These are phyloP conservation scores for Crypturellus undulatus DNA, from an alignment of 2,113 vertebrate species.

Conservation along the genomic window DNA sequence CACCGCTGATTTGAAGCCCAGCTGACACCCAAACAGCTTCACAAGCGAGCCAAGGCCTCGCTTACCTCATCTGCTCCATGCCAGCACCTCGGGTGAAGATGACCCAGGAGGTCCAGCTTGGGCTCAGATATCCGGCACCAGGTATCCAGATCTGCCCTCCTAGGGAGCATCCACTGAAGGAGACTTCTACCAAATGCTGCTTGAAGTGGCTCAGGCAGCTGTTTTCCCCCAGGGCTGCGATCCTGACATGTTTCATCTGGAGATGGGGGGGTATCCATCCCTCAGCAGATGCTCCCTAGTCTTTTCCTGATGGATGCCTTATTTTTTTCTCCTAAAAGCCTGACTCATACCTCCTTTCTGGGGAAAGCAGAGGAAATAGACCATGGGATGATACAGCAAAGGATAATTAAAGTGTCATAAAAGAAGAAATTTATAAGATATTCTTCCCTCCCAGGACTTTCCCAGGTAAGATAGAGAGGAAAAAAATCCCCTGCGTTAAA, in stretches of 20 bases:
- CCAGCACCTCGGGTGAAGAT: neutral
- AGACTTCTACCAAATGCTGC: neutral
- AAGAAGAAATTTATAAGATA: neutral
- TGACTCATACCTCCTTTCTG: conserved; percentile 42
- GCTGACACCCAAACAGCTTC: neutral
- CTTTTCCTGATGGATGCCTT: neutral
- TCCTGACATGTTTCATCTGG: neutral
- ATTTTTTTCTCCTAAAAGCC: conserved; percentile 56
- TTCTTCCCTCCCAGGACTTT: neutral
- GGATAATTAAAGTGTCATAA: neutral
- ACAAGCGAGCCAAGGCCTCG: accelerated
- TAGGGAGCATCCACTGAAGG: neutral
- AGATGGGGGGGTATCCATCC: accelerated
- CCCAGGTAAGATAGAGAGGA: neutral
- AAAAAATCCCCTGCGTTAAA: neutral
- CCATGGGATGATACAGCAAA: neutral
- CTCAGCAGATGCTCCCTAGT: neutral
- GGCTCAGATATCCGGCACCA: neutral
- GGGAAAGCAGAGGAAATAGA: conserved; percentile 34
- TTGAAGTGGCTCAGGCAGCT: neutral
- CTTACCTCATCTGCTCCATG: neutral
- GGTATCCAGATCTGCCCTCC: neutral
- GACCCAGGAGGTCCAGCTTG: neutral
- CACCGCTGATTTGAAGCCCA: neutral
- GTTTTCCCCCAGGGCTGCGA: neutral